phyloP scores from a whole-genome alignment of 2,888 invertebrate species.

The Coenonympha glycerion region DNA sequence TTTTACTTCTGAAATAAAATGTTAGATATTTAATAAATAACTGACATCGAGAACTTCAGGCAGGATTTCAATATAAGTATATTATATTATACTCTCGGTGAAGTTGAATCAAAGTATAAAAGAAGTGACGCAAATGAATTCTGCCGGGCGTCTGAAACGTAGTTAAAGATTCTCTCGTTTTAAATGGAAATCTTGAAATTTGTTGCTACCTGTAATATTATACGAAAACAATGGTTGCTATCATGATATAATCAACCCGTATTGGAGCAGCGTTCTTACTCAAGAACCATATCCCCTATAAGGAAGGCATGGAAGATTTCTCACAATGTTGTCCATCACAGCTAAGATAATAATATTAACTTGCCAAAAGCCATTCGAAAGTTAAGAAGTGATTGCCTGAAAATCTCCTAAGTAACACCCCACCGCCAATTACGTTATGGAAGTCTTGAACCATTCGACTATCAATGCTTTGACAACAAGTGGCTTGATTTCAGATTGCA shows the following conservation, averaged over 20 bases:
- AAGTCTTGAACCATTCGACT: too few relatives aligned
- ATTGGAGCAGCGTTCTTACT: not conserved
- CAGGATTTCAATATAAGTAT: constrained; percentile 12
- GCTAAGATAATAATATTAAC: too few relatives aligned
- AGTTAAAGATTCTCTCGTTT: constrained; percentile 11
- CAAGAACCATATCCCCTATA: too few relatives aligned
- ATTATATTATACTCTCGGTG: constrained; percentile 10
- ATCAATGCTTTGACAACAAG: too few relatives aligned
- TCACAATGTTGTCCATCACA: too few relatives aligned
- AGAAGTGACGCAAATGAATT: constrained; percentile 9
- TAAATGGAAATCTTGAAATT: constrained; percentile 11
- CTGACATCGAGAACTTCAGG: constrained; percentile 15
- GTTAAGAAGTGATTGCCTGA: too few relatives aligned
- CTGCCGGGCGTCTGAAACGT: constrained; percentile 8
- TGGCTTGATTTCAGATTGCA: too few relatives aligned
- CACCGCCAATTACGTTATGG: too few relatives aligned
- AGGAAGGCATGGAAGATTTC: too few relatives aligned
- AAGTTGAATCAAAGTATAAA: constrained; percentile 11
- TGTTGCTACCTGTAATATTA: not conserved
- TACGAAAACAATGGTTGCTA: not conserved
- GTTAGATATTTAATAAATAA: not conserved
- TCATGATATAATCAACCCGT: not conserved
- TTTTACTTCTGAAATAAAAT: not conserved
- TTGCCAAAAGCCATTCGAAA: too few relatives aligned
- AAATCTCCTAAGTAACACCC: too few relatives aligned